Evolutionary conservation across 2,888 invertebrate genomes (phyloP).

Genomic region (Morpho deidamia): DNA sequence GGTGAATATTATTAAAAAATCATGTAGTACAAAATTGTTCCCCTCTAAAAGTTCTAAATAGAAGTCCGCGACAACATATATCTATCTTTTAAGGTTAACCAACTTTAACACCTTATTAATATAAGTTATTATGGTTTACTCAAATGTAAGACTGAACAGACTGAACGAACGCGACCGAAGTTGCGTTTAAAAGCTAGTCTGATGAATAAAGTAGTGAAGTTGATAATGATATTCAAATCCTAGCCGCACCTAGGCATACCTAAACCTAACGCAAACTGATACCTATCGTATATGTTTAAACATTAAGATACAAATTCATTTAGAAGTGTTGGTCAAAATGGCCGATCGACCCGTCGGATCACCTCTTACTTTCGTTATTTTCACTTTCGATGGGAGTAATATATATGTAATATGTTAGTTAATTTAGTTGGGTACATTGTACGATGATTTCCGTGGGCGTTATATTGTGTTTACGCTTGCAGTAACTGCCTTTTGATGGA

Average conservation of each 20-base stretch:
- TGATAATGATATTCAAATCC: conserved; percentile 22
- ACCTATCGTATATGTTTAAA: conserved; percentile 32
- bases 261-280: not conserved
- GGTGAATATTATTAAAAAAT: too few species aligned
- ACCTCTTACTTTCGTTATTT: conserved; percentile 47
- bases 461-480: conserved; percentile 1
- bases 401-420: conserved; percentile 46
- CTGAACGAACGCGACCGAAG: too few species aligned
- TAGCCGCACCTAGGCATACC: conserved; percentile 12
- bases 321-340: conserved; percentile 32
- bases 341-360: conserved; percentile 35
- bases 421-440: conserved; percentile 34
- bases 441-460: conserved; percentile 13
- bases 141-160: too few species aligned
- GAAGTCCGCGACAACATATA: too few species aligned
- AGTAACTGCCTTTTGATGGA: conserved; percentile 15
- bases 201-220: conserved; percentile 17
- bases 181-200: too few species aligned
- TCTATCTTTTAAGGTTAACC: too few species aligned
- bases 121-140: too few species aligned
- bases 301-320: conserved; percentile 25
- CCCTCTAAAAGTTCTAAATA: too few species aligned
- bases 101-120: too few species aligned
- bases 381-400: conserved; percentile 63
- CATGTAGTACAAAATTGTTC: too few species aligned